A percentile compares a stretch with the other conserved stretches of the same genome.
These are phyloP conservation scores for Corythoichthys intestinalis DNA, from an alignment of 2,113 vertebrate genomes.

Conservation along the genomic window DNA sequence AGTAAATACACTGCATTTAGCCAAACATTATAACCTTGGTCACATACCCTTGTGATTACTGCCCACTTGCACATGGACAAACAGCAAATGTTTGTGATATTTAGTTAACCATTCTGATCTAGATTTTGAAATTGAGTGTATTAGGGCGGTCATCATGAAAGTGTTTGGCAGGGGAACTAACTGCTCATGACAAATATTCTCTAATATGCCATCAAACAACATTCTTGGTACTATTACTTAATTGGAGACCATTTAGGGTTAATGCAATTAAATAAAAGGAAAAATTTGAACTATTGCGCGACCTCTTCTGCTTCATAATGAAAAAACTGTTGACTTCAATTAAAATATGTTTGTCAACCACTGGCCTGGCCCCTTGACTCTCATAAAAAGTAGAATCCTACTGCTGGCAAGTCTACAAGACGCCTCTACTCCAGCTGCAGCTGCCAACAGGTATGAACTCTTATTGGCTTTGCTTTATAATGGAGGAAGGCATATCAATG, in stretches of 20 bases:
- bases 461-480: background rate
- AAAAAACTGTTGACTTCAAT: background rate
- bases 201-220: background rate
- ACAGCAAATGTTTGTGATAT: background rate
- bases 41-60: background rate
- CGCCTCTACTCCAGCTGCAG: background rate
- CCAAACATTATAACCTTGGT: background rate
- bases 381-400: background rate
- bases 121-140: background rate
- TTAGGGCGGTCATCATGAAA: background rate
- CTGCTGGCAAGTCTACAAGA: background rate
- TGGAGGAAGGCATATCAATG: background rate
- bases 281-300: background rate
- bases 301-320: background rate
- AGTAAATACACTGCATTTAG: conserved; percentile 17
- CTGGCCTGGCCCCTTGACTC: background rate
- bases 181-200: background rate
- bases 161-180: background rate
- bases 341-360: conserved; percentile 4
- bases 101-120: background rate
- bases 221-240: background rate
- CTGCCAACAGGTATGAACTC: background rate
- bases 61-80: background rate
- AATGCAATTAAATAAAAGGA: background rate
- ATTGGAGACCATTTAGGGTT: background rate